Conservation (phyloP, 2,888 invertebrate genomes). For the Chorisops tibialis region DNA sequence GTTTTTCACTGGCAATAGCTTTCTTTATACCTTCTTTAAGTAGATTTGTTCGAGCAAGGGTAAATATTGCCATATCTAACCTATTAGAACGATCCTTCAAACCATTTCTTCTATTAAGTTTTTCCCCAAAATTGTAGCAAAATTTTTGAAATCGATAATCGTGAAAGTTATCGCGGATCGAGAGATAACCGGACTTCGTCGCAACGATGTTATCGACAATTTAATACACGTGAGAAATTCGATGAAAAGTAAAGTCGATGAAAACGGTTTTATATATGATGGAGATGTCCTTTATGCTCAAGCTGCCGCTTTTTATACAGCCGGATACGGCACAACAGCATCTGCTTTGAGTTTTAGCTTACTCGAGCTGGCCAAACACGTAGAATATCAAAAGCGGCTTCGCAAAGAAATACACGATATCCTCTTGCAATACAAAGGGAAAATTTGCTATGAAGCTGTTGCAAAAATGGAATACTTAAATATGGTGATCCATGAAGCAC, state of each 20-base stretch:
- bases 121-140: constrained; percentile 40
- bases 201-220: constrained; percentile 53
- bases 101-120: neutral
- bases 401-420: constrained; percentile 43
- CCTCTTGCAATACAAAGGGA: constrained; percentile 36
- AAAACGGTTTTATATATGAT: constrained; percentile 3
- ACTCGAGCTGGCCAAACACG: constrained; percentile 42
- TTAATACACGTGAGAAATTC: constrained; percentile 51
- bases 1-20: constrained; percentile 2
- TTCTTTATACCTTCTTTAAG: constrained; percentile 9
- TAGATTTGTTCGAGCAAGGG: constrained; percentile 1
- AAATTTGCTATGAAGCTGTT: constrained; percentile 42
- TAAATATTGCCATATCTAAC: too few species aligned
- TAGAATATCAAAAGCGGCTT: constrained; percentile 42
- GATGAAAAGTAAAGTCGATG: constrained; percentile 1
- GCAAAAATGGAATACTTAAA: constrained; percentile 46
- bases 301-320: constrained; percentile 33
- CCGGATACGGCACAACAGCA: constrained; percentile 35
- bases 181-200: constrained; percentile 44
- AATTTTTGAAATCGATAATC: constrained; percentile 50
- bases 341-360: constrained; percentile 43
- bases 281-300: constrained; percentile 32
- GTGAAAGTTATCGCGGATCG: constrained; percentile 50
- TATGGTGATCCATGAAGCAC: constrained; percentile 49
- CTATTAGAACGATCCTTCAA: too few species aligned